Evolutionary conservation across 2,888 invertebrate species (phyloP).

Genomic region (Periphyllus acericola): DNA sequence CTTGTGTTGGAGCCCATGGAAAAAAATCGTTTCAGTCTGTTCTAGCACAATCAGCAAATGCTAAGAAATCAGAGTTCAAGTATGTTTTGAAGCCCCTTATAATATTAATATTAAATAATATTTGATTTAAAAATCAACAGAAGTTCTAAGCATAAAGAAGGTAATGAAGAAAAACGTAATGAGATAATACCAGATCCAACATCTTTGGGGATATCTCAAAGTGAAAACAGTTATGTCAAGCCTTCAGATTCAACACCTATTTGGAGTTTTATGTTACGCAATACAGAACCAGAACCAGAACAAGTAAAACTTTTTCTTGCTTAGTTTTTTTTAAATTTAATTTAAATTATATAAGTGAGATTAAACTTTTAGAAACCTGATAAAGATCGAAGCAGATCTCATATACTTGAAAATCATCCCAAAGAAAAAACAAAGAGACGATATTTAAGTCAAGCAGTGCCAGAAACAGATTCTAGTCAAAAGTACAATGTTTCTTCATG

Average conservation of each 20-base stretch:
- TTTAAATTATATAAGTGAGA: neutral
- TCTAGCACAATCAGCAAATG: conserved; percentile 5
- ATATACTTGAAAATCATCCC: conserved; percentile 50
- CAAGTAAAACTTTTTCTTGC: neutral
- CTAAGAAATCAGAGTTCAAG: conserved; percentile 52
- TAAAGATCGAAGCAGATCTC: conserved; percentile 54
- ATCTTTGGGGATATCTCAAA: conserved; percentile 56
- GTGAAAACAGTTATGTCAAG: conserved; percentile 57
- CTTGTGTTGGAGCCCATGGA: conserved; percentile 46
- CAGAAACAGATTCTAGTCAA: conserved; percentile 42
- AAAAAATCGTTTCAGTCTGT: conserved; percentile 49
- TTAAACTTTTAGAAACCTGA: conserved; percentile 48
- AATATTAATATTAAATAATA: conserved; percentile 9
- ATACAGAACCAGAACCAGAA: conserved; percentile 56
- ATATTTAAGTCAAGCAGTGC: conserved; percentile 48
- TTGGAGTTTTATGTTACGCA: conserved; percentile 56
- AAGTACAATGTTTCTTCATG: conserved; percentile 43
- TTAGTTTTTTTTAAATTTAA: neutral
- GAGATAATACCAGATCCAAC: conserved; percentile 45
- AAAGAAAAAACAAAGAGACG: conserved; percentile 58
- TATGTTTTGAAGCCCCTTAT: neutral
- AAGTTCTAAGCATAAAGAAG: conserved; percentile 58
- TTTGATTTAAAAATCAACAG: neutral
- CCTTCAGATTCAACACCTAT: conserved; percentile 57
- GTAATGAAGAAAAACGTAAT: conserved; percentile 52